Evolutionary conservation across 1,140 invertebrate genomes (phyloP).

Genomic region (Chymomyza costata): DNA sequence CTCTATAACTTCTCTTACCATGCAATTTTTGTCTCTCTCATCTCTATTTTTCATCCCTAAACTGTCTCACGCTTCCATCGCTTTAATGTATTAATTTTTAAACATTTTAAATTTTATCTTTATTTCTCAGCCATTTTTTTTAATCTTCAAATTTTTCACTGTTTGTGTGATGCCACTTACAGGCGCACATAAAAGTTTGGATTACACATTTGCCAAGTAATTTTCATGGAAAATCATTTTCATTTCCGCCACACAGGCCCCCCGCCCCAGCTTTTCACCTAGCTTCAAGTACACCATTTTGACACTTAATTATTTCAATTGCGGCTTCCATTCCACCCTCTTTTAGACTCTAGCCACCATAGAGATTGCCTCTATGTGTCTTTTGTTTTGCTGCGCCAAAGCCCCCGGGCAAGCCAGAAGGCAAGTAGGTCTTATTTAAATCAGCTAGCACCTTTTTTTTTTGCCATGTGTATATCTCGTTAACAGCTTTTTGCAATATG

Average conservation of each 20-base stretch:
- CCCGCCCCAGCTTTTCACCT: not conserved
- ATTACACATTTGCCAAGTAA: constrained; percentile 51
- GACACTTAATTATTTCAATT: constrained; percentile 68
- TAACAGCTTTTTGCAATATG: constrained; percentile 50
- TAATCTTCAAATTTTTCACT: no score
- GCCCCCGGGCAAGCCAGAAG: constrained; percentile 1
- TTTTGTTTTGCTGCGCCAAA: constrained; percentile 38
- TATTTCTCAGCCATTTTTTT: no score
- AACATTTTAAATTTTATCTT: no score
- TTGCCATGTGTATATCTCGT: constrained; percentile 30
- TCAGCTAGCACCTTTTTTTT: constrained; percentile 27
- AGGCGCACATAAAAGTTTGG: constrained; percentile 22
- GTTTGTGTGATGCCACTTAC: no score
- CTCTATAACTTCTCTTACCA: no score
- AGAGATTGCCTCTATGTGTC: constrained; percentile 11
- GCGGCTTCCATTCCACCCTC: constrained; percentile 21
- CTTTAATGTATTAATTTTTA: no score
- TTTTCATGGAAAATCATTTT: constrained; percentile 55
- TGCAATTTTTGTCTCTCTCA: no score
- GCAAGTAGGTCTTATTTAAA: constrained; percentile 13
- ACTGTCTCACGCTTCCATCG: no score
- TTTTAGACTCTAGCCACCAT: constrained; percentile 4
- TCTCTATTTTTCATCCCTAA: no score
- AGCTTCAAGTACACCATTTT: constrained; percentile 40
- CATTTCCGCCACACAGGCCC: constrained; percentile 28